Conservation (phyloP, 1,140 invertebrate species). For the Magallana gigas region DNA sequence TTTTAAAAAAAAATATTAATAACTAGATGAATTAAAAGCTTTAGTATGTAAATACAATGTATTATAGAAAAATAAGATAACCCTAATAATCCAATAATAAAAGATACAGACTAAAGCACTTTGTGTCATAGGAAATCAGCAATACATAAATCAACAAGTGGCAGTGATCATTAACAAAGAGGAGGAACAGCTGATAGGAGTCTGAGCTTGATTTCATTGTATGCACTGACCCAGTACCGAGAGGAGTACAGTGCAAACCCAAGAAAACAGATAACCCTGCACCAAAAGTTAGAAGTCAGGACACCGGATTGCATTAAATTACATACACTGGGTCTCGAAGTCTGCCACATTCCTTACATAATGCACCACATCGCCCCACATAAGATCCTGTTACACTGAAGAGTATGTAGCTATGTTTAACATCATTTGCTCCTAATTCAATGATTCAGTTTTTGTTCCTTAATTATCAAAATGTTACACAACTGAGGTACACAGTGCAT, state of each 20-base stretch:
- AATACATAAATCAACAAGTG: neutral
- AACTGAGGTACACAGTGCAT: no score
- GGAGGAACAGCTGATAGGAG: neutral
- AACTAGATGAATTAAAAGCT: no score
- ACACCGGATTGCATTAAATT: neutral
- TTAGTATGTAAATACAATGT: no score
- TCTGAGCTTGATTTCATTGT: neutral
- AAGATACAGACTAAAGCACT: no score
- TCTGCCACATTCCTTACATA: neutral
- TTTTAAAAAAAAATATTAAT: no score
- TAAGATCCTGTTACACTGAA: no score
- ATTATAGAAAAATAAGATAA: no score
- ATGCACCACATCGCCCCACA: neutral
- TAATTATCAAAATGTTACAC: no score
- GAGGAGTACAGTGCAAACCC: neutral
- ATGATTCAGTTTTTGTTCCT: no score
- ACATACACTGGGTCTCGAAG: neutral
- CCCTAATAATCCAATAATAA: no score
- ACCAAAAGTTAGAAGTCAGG: neutral
- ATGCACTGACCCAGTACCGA: neutral
- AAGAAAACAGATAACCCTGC: neutral
- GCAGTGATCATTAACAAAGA: neutral
- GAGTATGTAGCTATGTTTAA: no score
- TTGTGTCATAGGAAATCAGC: neutral
- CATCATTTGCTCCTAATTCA: no score